A percentile compares a stretch with the other conserved stretches of the same genome.
Evolutionary conservation across 1,140 invertebrate species (phyloP).

Genomic region (Portunus trituberculatus): DNA sequence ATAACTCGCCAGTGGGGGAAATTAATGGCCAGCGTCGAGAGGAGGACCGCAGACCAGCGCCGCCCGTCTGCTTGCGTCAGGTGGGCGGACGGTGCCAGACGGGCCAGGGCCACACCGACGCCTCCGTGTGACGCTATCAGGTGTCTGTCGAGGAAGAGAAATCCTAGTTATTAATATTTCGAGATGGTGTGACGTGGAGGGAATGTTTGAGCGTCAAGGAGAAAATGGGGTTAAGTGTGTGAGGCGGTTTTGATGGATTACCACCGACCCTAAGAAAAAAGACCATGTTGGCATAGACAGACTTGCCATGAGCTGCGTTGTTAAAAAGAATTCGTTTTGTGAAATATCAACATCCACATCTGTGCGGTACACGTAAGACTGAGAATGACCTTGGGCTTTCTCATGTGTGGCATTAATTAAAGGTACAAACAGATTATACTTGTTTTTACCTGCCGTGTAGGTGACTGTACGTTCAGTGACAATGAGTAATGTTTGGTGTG

Average conservation of each 20-base stretch:
- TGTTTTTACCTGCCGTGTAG: background rate
- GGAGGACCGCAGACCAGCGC: background rate
- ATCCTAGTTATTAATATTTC: constrained; percentile 6
- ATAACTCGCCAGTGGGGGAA: background rate
- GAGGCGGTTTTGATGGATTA: background rate
- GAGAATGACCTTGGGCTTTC: too few relatives aligned
- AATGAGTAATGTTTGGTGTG: background rate
- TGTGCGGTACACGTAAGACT: too few relatives aligned
- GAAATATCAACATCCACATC: too few relatives aligned
- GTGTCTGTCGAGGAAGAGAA: constrained; percentile 10
- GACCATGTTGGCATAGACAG: background rate
- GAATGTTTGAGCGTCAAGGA: background rate
- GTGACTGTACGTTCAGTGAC: background rate
- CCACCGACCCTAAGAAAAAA: background rate
- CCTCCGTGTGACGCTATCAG: background rate
- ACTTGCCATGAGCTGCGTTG: background rate
- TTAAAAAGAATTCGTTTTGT: background rate
- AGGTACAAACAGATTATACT: too few relatives aligned
- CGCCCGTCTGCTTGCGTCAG: constrained; percentile 38
- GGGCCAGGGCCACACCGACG: background rate
- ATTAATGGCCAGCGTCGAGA: constrained; percentile 29
- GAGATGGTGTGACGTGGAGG: background rate
- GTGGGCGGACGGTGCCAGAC: background rate
- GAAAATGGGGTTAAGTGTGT: background rate
- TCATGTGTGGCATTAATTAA: too few relatives aligned